Evolutionary conservation across 2,797 vertebrate species (phyloP).

Genomic region (Buceros bicornis): DNA sequence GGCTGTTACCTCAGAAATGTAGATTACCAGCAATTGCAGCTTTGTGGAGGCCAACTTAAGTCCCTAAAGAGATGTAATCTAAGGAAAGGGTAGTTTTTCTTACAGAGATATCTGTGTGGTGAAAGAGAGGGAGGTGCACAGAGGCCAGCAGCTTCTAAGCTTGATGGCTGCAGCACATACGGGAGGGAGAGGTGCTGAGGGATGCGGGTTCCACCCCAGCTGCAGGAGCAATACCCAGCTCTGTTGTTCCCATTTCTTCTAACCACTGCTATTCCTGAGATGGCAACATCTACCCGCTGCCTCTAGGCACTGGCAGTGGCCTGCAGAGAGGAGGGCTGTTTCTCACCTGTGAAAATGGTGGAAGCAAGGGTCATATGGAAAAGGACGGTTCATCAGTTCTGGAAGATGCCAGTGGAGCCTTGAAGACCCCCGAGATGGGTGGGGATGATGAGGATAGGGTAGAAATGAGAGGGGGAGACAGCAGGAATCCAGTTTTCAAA

Average conservation of each 20-base stretch:
- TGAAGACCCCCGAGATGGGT: not conserved
- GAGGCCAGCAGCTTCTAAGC: not conserved
- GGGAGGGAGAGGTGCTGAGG: not conserved
- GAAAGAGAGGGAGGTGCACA: not conserved
- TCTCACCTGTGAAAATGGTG: not conserved
- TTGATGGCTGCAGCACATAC: accelerated
- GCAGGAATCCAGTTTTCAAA: not conserved
- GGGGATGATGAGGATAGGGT: not conserved
- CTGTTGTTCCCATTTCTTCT: not conserved
- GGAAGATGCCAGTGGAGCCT: not conserved
- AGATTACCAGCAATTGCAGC: not conserved
- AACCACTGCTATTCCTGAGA: not conserved
- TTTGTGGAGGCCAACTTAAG: not conserved
- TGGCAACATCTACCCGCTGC: not conserved
- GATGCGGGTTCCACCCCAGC: not conserved
- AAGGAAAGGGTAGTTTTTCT: not conserved
- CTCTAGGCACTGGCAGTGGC: not conserved
- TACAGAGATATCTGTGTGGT: not conserved
- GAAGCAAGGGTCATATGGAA: accelerated
- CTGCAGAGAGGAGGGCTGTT: not conserved
- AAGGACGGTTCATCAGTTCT: not conserved
- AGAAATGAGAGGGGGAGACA: not conserved
- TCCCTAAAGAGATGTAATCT: conserved; percentile 1
- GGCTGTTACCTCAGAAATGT: not conserved
- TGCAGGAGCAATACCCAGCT: not conserved